Base-by-base conservation (phyloP, 2,888 invertebrate species). In the Eudasyphora cyanicolor region DNA sequence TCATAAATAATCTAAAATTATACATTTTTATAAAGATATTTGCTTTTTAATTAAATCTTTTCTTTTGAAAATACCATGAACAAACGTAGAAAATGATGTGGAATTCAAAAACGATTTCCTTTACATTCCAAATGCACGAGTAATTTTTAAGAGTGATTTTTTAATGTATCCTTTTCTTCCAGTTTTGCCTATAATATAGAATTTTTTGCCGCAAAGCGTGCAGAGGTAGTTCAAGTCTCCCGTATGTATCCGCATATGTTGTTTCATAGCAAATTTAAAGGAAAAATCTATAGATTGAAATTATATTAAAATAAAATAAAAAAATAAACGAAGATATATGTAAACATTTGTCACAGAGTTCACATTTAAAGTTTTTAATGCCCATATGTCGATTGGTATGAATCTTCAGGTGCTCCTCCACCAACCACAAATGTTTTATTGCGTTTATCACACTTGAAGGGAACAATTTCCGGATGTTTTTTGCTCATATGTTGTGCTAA, bases 161-260 rank as follows among this genome's bases (percentile, higher is more conserved):
- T n/a, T n/a, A n/a, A n/a, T n/a, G n/a, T n/a, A n/a, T n/a, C n/a
- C n/a, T n/a, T n/a, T n/a, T n/a, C n/a, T n/a, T n/a, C n/a, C n/a
- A n/a, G n/a, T n/a, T n/a, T n/a, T n/a, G n/a, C n/a, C n/a, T n/a
- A n/a, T n/a, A n/a, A n/a, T n/a, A 74, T 92, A 92, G 85, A 94
- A 94, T 6, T 92, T 91, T 87, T 94, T 94, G 0, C 94, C 94
- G 80, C 94, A 94, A 60, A 94, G 90, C 19, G 92, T 91, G 85
- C 94, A 94, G 0, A 93, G 87, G 81, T 92, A 93, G 0, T 93
- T 93, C 82, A 94, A 94, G 2, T 93, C 85, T 0, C 94, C 94
- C 0, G 93, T 92, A 80, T 94, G 94, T 1, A 94, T 90, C 76
- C 93, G 88, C 90, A 94, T 91, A 86, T 94, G 94, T 82, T 94